These are phyloP conservation scores for Prionchulus punctatus DNA, from an alignment of 2,888 invertebrate genomes.

Conservation along the genomic window DNA sequence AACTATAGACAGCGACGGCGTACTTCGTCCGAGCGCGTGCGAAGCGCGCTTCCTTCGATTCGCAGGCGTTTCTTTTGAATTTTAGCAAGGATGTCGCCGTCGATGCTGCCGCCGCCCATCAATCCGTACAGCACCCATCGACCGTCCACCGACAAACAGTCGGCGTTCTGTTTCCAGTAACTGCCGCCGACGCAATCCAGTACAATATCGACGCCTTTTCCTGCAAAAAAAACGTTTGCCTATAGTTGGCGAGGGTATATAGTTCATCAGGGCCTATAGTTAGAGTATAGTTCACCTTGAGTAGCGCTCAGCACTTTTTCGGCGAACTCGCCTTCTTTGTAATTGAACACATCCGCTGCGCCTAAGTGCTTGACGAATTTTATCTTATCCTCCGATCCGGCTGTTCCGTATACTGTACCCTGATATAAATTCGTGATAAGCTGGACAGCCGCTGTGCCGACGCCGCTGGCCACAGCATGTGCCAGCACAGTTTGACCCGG, in stretches of 20 bases:
- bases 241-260: too few species aligned
- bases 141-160: conserved; percentile 29
- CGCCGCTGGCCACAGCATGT: conserved; percentile 36
- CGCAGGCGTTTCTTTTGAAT: conserved; percentile 30
- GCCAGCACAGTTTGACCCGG: conserved; percentile 32
- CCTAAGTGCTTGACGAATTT: conserved; percentile 27
- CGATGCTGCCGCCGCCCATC: conserved; percentile 29
- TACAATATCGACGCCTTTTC: conserved; percentile 32
- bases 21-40: conserved; percentile 27
- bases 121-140: conserved; percentile 35
- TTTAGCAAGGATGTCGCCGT: conserved; percentile 24
- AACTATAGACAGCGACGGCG: too few species aligned
- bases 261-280: too few species aligned
- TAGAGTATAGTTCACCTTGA: conserved; percentile 27
- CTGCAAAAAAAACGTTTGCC: conserved; percentile 11
- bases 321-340: conserved; percentile 30
- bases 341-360: conserved; percentile 32
- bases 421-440: conserved; percentile 24
- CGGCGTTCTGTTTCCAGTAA: conserved; percentile 32
- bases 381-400: conserved; percentile 31
- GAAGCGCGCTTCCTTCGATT: conserved; percentile 27
- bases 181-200: conserved; percentile 36
- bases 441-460: conserved; percentile 36
- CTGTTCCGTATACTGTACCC: conserved; percentile 30
- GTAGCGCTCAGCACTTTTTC: conserved; percentile 27